Evolutionary conservation across 2,113 vertebrate genomes (phyloP), one percentile per base, ranked within the genome.

Genomic region (Phyllopteryx taeniolatus): DNA sequence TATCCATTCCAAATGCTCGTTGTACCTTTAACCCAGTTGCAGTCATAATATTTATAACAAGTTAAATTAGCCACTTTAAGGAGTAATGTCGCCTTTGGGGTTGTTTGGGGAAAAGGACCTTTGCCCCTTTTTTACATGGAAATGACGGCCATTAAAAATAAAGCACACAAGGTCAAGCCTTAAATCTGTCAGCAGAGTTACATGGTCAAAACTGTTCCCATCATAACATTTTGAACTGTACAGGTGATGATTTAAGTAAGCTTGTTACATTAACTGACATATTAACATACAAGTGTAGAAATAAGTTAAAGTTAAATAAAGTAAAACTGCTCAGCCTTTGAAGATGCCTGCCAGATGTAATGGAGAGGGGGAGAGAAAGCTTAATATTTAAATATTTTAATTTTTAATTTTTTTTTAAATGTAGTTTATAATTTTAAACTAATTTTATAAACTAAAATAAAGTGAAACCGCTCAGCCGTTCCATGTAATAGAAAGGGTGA

Each of bases 171-270:
- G 44, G 64, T 66, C 64, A 17, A 44, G 44, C n/a, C 43, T 31
- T 66, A 66, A 66, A 66, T 66, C 64, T 31, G 43, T 47, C 64
- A 66, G 22, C 13, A 15, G n/a, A 20, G 63, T 47, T 17, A 46
- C 27, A 27, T 27, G 27, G 27, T 27, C 35, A 39, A 6, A 5
- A 39, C 35, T 39, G 35, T 39, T 6, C 4, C 35, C 35, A 39
- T 39, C 4, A 6, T 39, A 47, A 47, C 13, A 47, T 47, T 47
- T 47, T 47, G 35, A 39, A 39, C 35, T 39, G 35, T 6, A 39
- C 35, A 39, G 35, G 35, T 39, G 35, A 39, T 39, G 35, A 5
- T 39, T 27, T 27, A 27, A 27, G 27, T 27, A 27, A 27, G 27
- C 27, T 27, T 27, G 27, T 27, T 27, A 27, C 27, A 27, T 27